phyloP scores from a whole-genome alignment of 2,797 vertebrate species.

The Gymnoscopelus microlampas region DNA sequence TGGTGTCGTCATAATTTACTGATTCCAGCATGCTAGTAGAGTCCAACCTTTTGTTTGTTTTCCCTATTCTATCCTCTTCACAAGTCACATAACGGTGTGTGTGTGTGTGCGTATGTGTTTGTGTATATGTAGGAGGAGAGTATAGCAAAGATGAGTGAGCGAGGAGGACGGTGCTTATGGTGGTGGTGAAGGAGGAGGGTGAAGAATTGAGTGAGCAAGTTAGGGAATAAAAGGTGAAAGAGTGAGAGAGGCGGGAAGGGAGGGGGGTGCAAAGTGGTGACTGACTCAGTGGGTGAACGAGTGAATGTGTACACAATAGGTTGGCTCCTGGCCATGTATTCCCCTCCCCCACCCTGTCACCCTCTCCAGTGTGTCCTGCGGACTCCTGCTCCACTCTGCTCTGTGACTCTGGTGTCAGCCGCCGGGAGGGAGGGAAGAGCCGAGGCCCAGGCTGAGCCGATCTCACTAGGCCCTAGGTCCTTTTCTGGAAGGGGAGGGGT shows the following conservation, averaged over 20 bases:
- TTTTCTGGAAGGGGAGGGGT: conserved; percentile 62
- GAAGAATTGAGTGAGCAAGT: conserved; percentile 9
- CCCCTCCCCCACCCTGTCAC: conserved; percentile 77
- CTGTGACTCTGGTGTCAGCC: conserved; percentile 75
- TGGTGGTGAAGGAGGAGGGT: conserved; percentile 71
- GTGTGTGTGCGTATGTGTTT: not conserved
- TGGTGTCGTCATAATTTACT: conserved; percentile 3
- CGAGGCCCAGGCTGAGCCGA: conserved; percentile 78
- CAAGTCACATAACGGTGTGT: not conserved
- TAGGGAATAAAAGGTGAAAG: conserved; percentile 69
- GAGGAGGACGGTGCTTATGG: conserved; percentile 6
- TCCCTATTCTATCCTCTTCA: conserved; percentile 1
- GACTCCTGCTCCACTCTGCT: conserved; percentile 71
- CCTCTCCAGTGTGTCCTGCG: conserved; percentile 74
- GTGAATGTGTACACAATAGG: conserved; percentile 80
- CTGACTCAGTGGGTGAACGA: conserved; percentile 31
- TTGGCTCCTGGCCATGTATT: conserved; percentile 79
- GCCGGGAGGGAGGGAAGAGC: conserved; percentile 68
- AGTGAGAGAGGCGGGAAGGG: conserved; percentile 49
- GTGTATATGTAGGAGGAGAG: not conserved
- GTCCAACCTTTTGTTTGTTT: not conserved
- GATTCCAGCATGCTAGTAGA: conserved; percentile 21
- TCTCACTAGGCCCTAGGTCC: conserved; percentile 76
- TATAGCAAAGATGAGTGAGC: conserved; percentile 73
- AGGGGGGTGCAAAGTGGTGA: not conserved